phyloP scores from a whole-genome alignment of 2,113 vertebrate genomes.

The Lepus timidus region DNA sequence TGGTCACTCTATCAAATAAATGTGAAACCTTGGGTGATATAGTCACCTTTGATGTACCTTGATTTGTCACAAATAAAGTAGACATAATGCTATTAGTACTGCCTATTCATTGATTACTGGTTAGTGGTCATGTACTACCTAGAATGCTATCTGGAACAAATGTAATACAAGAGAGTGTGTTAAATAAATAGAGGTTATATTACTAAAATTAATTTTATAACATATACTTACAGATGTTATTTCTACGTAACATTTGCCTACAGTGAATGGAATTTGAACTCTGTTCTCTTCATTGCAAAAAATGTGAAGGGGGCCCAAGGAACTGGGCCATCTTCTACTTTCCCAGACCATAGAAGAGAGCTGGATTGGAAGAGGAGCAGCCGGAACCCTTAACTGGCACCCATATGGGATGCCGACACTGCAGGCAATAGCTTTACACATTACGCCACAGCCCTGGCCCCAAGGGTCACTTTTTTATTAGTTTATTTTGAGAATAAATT shows the following conservation, averaged over 20 bases:
- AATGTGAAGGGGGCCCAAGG: neutral
- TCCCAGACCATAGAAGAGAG: no score
- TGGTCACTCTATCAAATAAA: neutral
- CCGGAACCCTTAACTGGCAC: no score
- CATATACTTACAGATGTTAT: neutral
- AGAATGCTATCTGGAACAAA: neutral
- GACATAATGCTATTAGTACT: neutral
- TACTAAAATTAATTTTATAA: neutral
- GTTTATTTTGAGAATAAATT: slow-evolving; percentile 37
- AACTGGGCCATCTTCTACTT: no score
- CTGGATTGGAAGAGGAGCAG: no score
- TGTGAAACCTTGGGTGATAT: neutral
- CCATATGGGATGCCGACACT: no score
- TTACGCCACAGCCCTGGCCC: no score
- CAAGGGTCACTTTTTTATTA: neutral
- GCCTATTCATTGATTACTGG: neutral
- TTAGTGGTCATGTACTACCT: neutral
- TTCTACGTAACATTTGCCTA: no score
- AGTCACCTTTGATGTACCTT: neutral
- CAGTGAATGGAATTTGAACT: neutral
- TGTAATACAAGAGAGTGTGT: neutral
- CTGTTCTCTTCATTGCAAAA: neutral
- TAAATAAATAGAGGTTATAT: slow-evolving; percentile 39
- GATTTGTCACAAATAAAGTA: neutral
- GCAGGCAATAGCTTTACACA: no score